A percentile compares a stretch with the other conserved stretches of the same genome.
These are phyloP conservation scores for Mesembrinibis cayennensis DNA, from an alignment of 2,113 vertebrate genomes.

Conservation along the genomic window DNA sequence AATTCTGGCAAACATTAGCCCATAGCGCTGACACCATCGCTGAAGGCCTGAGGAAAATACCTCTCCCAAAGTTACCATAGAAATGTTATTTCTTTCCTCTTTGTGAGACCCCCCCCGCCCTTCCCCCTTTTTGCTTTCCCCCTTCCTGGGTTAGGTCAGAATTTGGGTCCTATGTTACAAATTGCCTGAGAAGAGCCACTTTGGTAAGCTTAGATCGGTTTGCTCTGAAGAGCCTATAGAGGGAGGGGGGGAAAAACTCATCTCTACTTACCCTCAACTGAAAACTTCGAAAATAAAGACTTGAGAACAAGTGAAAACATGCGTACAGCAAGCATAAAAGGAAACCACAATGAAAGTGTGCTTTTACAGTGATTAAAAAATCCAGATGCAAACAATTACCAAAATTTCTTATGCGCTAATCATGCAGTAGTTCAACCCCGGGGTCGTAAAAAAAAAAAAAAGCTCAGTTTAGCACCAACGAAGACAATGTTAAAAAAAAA, in stretches of 20 bases:
- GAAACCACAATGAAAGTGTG: background rate
- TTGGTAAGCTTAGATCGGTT: background rate
- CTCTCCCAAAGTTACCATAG: background rate
- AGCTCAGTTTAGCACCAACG: background rate
- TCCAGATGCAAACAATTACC: background rate
- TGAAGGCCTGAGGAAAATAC: background rate
- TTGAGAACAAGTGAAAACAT: constrained; percentile 8
- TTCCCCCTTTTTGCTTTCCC: background rate
- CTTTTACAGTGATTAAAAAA: background rate
- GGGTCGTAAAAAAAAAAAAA: background rate
- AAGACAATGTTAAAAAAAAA: background rate
- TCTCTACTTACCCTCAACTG: constrained; percentile 53
- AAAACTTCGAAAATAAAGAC: constrained; percentile 44
- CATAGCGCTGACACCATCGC: background rate
- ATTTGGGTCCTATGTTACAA: background rate
- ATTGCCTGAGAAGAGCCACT: constrained; percentile 13
- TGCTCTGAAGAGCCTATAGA: background rate
- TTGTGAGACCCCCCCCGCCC: background rate
- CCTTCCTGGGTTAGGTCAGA: background rate
- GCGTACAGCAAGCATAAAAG: background rate
- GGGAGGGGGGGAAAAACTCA: background rate
- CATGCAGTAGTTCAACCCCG: background rate
- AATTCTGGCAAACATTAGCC: background rate
- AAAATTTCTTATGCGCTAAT: background rate
- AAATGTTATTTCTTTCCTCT: background rate